Base-by-base conservation (phyloP, 1,140 invertebrate genomes). In the Dendroctonus valens region DNA sequence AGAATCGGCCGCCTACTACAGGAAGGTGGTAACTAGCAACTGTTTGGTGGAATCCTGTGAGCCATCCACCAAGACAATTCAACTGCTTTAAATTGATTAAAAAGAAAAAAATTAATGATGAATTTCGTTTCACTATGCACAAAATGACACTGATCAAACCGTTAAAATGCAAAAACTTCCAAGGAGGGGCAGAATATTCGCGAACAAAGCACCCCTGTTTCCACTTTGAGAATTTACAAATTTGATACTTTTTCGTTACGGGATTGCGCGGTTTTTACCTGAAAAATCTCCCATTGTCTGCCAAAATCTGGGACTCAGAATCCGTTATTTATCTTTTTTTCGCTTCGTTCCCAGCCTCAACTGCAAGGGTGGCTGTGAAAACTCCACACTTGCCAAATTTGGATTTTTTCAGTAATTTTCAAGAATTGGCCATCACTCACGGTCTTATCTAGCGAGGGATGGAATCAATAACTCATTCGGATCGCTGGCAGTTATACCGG, bases 401-500 rank as follows among this genome's bases (percentile, higher is more conserved):
- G 26, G 26, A 26, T 26, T 26, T 26, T n/a, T 26, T 26, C 26
- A 26, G 26, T 26, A 26, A 26, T 26, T 26, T 26, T 26, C 26
- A 26, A 26, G 26, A 26, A 3, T 51, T 51, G n/a, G 26, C n/a
- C n/a, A 51, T 51, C 49, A 51, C 2, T n/a, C n/a, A 7, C 49
- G 26, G n/a, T 14, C 4, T 26, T 11, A 26, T 26, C 26, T 1
- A 26, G 26, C 26, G 26, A 26, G 26, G 26, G 37, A 11, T 54
- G 37, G 7, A 37, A 11, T 4, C 52, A 12, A 52, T 61, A 51
- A 61, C 26, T 59, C 59, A 50, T 12, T 14, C 48, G 41, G 37
- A 48, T 59, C 42, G 26, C 9, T 65, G 67, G 67, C 67, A 69
- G 67, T 69, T 69, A 69, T 48, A 59, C 40, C 14, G 55, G 52